A percentile compares a stretch with the other conserved stretches of the same genome.
These are phyloP conservation scores for Calameuta pallipes DNA, from an alignment of 2,888 invertebrate species.

Conservation along the genomic window DNA sequence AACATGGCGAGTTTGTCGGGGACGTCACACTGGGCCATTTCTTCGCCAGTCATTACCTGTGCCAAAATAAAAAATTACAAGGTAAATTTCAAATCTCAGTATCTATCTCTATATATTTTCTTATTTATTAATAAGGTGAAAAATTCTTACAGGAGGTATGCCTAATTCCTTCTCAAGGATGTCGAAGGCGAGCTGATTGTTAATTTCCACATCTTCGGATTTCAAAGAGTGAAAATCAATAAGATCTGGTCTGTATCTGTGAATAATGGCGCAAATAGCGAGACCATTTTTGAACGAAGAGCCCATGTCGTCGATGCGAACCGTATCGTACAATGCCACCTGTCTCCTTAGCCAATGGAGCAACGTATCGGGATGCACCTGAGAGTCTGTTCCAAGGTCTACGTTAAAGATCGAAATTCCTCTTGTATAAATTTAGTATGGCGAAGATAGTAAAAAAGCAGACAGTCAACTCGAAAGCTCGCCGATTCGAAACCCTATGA, in stretches of 20 bases:
- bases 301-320: slow-evolving; percentile 75
- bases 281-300: slow-evolving; percentile 77
- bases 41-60: slow-evolving; percentile 79
- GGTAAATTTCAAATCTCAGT: neutral
- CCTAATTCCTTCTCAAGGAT: slow-evolving; percentile 87
- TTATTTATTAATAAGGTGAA: neutral
- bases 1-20: slow-evolving; percentile 82
- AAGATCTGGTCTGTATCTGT: slow-evolving; percentile 91
- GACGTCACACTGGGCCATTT: slow-evolving; percentile 77
- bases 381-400: slow-evolving; percentile 68
- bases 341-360: slow-evolving; percentile 83
- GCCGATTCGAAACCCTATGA: neutral
- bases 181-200: slow-evolving; percentile 87
- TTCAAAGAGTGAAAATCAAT: slow-evolving; percentile 79
- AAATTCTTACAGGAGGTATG: slow-evolving; percentile 69
- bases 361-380: slow-evolving; percentile 80
- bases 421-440: slow-evolving; percentile 7
- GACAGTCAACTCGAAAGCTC: neutral
- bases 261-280: slow-evolving; percentile 79
- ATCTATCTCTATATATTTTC: neutral
- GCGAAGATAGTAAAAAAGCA: slow-evolving; percentile 10
- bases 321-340: slow-evolving; percentile 73
- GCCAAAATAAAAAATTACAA: slow-evolving; percentile 20
- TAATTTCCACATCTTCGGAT: slow-evolving; percentile 73
- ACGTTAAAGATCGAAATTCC: slow-evolving; percentile 13